Conservation (phyloP, 1,140 invertebrate species). For the Drepana arcuata region DNA sequence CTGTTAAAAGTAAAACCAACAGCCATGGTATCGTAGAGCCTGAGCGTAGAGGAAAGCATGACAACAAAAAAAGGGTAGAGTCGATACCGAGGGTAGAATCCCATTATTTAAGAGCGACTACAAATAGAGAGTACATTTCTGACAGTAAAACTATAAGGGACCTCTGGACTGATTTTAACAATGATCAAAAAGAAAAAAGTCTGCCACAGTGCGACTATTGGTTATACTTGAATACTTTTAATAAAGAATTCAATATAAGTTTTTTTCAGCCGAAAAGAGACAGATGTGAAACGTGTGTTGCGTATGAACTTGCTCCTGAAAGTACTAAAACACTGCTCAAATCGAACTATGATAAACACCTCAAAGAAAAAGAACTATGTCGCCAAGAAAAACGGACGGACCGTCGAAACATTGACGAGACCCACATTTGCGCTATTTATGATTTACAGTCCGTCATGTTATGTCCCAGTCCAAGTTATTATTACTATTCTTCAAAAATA, state of each 20-base stretch:
- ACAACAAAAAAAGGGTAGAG: slow-evolving; percentile 3
- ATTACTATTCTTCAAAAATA: slow-evolving; percentile 57
- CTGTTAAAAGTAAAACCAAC: slow-evolving; percentile 14
- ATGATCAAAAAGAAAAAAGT: slow-evolving; percentile 15
- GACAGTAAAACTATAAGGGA: slow-evolving; percentile 32
- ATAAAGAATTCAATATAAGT: slow-evolving; percentile 34
- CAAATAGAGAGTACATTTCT: slow-evolving; percentile 34
- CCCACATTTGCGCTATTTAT: slow-evolving; percentile 26
- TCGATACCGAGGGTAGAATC: slow-evolving; percentile 33
- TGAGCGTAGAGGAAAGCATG: slow-evolving; percentile 11
- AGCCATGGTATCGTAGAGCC: slow-evolving; percentile 6
- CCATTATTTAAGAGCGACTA: slow-evolving; percentile 30
- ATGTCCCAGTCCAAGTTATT: slow-evolving; percentile 30
- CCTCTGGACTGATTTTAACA: slow-evolving; percentile 30
- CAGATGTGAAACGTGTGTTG: slow-evolving; percentile 41
- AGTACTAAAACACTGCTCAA: slow-evolving; percentile 16
- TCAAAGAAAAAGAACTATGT: slow-evolving; percentile 23
- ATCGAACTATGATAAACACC: slow-evolving; percentile 11
- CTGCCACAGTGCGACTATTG: slow-evolving; percentile 22
- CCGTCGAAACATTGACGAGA: slow-evolving; percentile 24
- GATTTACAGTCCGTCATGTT: slow-evolving; percentile 45
- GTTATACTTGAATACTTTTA: slow-evolving; percentile 35
- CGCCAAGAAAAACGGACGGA: slow-evolving; percentile 21
- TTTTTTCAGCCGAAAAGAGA: slow-evolving; percentile 53
- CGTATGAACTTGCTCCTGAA: slow-evolving; percentile 23